phyloP scores from a whole-genome alignment of 2,888 invertebrate species.

The Drosophila demipolita region DNA sequence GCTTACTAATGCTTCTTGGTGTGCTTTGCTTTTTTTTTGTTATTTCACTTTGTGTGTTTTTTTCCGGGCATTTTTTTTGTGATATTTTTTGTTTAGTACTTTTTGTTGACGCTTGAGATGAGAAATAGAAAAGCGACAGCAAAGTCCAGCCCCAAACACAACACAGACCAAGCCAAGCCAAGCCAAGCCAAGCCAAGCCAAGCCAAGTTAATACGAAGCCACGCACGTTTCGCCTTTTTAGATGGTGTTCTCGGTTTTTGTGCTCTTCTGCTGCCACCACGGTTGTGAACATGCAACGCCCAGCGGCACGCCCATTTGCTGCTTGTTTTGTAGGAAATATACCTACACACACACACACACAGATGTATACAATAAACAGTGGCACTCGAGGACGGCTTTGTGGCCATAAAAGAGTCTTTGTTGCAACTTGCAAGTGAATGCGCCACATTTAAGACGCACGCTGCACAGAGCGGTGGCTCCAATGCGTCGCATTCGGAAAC shows the following conservation, averaged over 20 bases:
- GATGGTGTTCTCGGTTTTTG: background rate
- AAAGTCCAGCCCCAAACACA: background rate
- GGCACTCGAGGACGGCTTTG: slow-evolving; percentile 49
- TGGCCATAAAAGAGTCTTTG: slow-evolving; percentile 68
- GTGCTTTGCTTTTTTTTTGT: slow-evolving; percentile 18
- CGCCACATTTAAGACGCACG: slow-evolving; percentile 63
- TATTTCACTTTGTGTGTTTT: slow-evolving; percentile 20
- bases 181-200: background rate
- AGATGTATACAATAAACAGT: slow-evolving; percentile 11
- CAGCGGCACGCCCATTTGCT: slow-evolving; percentile 12
- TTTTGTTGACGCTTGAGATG: slow-evolving; percentile 42
- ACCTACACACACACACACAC: background rate
- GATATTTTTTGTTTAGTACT: slow-evolving; percentile 16
- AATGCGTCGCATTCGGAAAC: slow-evolving; percentile 13
- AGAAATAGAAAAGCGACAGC: slow-evolving; percentile 17
- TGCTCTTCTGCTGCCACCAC: background rate
- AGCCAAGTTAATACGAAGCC: background rate
- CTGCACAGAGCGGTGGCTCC: slow-evolving; percentile 4
- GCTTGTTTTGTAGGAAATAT: background rate
- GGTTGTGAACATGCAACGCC: slow-evolving; percentile 1
- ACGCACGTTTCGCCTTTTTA: background rate
- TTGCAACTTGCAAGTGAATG: slow-evolving; percentile 76
- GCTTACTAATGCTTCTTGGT: slow-evolving; percentile 38
- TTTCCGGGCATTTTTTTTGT: slow-evolving; percentile 14
- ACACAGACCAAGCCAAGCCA: background rate